These are phyloP conservation scores for Brachymystax lenok DNA, from an alignment of 2,797 vertebrate species.

Conservation along the genomic window DNA sequence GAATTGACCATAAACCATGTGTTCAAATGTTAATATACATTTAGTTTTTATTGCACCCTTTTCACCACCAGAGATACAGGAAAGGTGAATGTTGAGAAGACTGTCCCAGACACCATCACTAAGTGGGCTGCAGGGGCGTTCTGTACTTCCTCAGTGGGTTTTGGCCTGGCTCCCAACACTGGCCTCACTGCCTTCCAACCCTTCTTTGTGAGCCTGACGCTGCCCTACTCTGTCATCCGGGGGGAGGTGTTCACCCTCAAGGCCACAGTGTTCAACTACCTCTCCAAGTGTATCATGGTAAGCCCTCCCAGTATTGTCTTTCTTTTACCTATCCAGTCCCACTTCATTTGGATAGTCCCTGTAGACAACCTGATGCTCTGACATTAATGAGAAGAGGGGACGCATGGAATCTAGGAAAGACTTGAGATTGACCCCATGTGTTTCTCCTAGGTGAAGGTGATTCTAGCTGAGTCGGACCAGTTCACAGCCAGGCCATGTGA, in stretches of 20 bases:
- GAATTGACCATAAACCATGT: too few relatives aligned
- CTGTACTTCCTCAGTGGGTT: constrained; percentile 76
- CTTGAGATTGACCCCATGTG: neutral
- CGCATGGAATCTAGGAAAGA: neutral
- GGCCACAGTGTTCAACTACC: constrained; percentile 85
- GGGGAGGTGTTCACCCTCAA: constrained; percentile 83
- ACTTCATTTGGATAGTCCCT: neutral
- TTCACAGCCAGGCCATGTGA: constrained; percentile 63
- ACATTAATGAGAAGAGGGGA: neutral
- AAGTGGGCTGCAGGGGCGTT: constrained; percentile 82
- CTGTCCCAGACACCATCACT: constrained; percentile 80
- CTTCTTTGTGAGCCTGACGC: constrained; percentile 83
- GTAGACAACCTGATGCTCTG: neutral
- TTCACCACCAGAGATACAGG: constrained; percentile 56
- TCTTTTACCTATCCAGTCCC: neutral
- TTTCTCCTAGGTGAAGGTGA: constrained; percentile 72
- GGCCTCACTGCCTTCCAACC: constrained; percentile 83
- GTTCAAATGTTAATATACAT: neutral
- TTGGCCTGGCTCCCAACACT: constrained; percentile 76
- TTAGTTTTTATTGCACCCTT: neutral
- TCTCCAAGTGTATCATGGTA: constrained; percentile 83
- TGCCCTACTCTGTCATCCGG: constrained; percentile 86
- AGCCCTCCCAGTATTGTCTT: constrained; percentile 24
- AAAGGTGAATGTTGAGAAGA: constrained; percentile 52
- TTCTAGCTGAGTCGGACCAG: constrained; percentile 64